phyloP scores from a whole-genome alignment of 1,140 invertebrate genomes.

The Eueides isabella region DNA sequence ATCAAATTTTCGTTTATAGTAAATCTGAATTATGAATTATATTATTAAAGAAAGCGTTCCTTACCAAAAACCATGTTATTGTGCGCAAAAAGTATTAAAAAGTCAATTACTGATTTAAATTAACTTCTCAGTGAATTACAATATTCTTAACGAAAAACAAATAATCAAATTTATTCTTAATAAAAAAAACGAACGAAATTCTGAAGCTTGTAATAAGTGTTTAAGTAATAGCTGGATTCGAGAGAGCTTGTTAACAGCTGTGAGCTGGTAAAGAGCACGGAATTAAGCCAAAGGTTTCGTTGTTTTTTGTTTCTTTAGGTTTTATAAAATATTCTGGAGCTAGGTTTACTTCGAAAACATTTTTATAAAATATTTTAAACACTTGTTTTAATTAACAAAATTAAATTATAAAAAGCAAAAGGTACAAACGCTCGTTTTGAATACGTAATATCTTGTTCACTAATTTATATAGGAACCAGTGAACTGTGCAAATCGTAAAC shows the following conservation, averaged over 20 bases:
- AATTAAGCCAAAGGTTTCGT: not conserved
- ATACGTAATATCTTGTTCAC: no score
- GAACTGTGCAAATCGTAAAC: no score
- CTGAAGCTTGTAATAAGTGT: not conserved
- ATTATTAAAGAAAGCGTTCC: no score
- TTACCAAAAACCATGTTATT: no score
- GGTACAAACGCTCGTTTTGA: no score
- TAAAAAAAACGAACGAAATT: not conserved
- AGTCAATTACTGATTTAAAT: no score
- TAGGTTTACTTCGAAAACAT: not conserved
- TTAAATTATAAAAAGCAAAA: no score
- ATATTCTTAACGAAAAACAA: not conserved
- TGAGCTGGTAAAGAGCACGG: not conserved
- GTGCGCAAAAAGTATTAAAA: no score
- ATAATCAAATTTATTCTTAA: not conserved
- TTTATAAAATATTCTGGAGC: not conserved
- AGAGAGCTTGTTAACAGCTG: slow-evolving; percentile 18
- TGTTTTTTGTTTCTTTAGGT: not conserved
- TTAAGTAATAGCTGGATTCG: slow-evolving; percentile 1
- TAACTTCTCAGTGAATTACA: no score
- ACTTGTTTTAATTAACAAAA: not conserved
- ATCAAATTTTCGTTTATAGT: no score
- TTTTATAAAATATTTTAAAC: not conserved
- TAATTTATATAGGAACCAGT: no score
- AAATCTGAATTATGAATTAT: not conserved